A percentile compares a stretch with the other conserved stretches of the same genome.
phyloP scores from a whole-genome alignment of 2,888 invertebrate species.

The Euzophera pinguis region DNA sequence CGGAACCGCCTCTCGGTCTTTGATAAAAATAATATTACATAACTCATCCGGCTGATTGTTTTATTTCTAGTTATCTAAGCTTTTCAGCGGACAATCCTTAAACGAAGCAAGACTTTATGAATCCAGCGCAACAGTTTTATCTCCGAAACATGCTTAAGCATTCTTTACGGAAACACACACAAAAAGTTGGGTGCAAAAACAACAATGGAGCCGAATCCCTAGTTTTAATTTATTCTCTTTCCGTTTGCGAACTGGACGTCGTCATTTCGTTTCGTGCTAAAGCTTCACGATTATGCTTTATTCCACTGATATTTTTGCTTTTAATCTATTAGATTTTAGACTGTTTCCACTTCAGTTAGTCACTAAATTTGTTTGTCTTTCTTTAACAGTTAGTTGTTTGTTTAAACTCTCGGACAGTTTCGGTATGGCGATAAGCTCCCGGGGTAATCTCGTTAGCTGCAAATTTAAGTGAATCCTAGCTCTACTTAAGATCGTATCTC shows the following conservation, averaged over 20 bases:
- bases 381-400: conserved; percentile 58
- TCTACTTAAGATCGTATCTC: conserved; percentile 43
- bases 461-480: conserved; percentile 53
- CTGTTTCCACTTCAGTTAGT: conserved; percentile 27
- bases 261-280: conserved; percentile 60
- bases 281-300: conserved; percentile 66
- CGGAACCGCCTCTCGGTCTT: too few species aligned
- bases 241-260: conserved; percentile 52
- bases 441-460: conserved; percentile 47
- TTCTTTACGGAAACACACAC: conserved; percentile 41
- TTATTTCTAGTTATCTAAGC: neutral
- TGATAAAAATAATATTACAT: too few species aligned
- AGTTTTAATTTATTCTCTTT: conserved; percentile 67
- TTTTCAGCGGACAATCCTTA: neutral
- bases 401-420: conserved; percentile 52
- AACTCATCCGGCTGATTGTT: too few species aligned
- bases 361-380: conserved; percentile 53
- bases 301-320: conserved; percentile 48
- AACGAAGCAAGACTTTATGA: conserved; percentile 16
- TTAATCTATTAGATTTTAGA: conserved; percentile 34
- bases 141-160: conserved; percentile 38
- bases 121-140: conserved; percentile 31
- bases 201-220: conserved; percentile 56
- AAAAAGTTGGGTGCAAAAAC: conserved; percentile 47
- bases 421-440: conserved; percentile 43